These are phyloP conservation scores for Agrochola lota DNA, from an alignment of 2,888 invertebrate species.

Conservation along the genomic window DNA sequence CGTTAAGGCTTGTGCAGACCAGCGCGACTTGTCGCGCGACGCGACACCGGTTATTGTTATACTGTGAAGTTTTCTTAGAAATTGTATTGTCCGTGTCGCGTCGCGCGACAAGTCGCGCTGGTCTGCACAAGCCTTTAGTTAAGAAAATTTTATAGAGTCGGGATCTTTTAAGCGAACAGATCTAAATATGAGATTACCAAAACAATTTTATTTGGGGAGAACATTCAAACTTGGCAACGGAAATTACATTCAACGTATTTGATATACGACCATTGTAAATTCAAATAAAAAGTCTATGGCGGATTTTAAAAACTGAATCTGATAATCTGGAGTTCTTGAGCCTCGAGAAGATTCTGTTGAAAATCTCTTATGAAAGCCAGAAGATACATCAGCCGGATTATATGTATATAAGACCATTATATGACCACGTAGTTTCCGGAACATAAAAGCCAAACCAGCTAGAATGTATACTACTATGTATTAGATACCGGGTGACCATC, in stretches of 20 bases:
- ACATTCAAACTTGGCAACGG: background rate
- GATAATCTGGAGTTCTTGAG: background rate
- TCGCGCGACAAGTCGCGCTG: too few species aligned
- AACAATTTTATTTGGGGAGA: background rate
- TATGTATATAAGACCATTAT: background rate
- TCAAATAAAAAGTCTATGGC: background rate
- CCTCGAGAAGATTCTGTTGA: background rate
- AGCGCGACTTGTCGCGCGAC: too few species aligned
- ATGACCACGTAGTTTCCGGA: background rate
- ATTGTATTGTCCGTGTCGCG: too few species aligned
- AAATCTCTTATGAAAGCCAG: background rate
- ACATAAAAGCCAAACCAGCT: background rate
- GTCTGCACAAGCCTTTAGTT: too few species aligned
- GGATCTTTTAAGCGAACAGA: background rate
- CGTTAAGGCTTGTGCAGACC: too few species aligned
- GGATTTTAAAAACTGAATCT: background rate
- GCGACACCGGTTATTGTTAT: too few species aligned
- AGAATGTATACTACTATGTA: constrained; percentile 15
- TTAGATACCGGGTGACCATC: constrained; percentile 21
- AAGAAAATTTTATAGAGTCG: background rate
- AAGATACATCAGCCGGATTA: background rate
- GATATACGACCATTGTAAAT: background rate
- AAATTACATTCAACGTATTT: background rate
- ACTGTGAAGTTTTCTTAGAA: too few species aligned
- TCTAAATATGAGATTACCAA: constrained; percentile 1